Percentiles rank a stretch among this genome's conserved stretches.
phyloP scores from a whole-genome alignment of 1,140 invertebrate species.

The Berghia stephanieae region DNA sequence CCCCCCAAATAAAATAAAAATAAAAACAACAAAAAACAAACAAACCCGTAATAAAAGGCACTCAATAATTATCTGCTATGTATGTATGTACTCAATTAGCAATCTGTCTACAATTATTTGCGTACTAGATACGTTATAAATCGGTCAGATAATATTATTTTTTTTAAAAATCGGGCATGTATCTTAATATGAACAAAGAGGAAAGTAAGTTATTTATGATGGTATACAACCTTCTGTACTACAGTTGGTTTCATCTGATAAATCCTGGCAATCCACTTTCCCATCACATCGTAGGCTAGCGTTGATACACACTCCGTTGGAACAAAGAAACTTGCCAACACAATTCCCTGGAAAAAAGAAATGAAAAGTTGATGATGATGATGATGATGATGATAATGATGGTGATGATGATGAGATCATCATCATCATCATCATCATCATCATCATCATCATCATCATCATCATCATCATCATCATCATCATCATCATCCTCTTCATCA shows the following conservation, averaged over 20 bases:
- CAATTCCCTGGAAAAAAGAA: conserved; percentile 28
- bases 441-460: too few species aligned
- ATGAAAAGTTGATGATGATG: too few species aligned
- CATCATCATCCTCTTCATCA: too few species aligned
- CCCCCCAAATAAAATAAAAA: too few species aligned
- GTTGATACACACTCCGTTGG: conserved; percentile 34
- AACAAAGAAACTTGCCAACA: conserved; percentile 35
- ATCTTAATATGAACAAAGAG: too few species aligned
- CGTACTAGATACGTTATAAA: not conserved
- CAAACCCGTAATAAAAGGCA: too few species aligned
- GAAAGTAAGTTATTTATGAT: not conserved
- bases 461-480: too few species aligned
- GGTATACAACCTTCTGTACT: not conserved
- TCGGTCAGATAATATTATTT: not conserved
- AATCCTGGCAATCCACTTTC: conserved; percentile 38
- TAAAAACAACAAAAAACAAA: too few species aligned
- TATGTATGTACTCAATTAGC: not conserved
- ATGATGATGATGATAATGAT: too few species aligned
- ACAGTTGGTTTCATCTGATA: conserved; percentile 39
- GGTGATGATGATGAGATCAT: too few species aligned
- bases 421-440: too few species aligned
- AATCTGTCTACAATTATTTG: not conserved
- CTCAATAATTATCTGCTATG: not conserved
- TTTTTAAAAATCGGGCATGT: too few species aligned
- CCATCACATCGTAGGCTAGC: conserved; percentile 31